Evolutionary conservation across 2,113 vertebrate species (phyloP).

Genomic region (rabbit (Oryctolagus cuniculus)): mOryCun1.1 NC_091432.1:50180501-50181000

Average conservation of each 20-base stretch:
- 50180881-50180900: background rate
- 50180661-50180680: constrained; percentile 19
- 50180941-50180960: background rate
- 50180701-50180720: background rate
- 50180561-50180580: constrained; percentile 46
- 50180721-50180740: background rate
- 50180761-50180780: background rate
- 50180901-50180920: constrained; percentile 13
- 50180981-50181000: background rate
- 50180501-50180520: constrained; percentile 23
- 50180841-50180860: constrained; percentile 31
- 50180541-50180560: constrained; percentile 9
- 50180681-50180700: background rate
- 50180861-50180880: background rate
- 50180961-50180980: background rate
- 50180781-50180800: constrained; percentile 18
- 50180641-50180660: constrained; percentile 20
- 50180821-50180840: constrained; percentile 25
- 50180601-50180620: constrained; percentile 30
- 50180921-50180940: background rate
- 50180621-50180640: background rate
- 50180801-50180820: background rate
- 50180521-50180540: background rate
- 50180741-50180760: background rate
- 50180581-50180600: constrained; percentile 44